Evolutionary conservation across 1,140 invertebrate genomes (phyloP), one percentile per base, ranked within the genome.

Genomic region (Papilio dardanus): DNA sequence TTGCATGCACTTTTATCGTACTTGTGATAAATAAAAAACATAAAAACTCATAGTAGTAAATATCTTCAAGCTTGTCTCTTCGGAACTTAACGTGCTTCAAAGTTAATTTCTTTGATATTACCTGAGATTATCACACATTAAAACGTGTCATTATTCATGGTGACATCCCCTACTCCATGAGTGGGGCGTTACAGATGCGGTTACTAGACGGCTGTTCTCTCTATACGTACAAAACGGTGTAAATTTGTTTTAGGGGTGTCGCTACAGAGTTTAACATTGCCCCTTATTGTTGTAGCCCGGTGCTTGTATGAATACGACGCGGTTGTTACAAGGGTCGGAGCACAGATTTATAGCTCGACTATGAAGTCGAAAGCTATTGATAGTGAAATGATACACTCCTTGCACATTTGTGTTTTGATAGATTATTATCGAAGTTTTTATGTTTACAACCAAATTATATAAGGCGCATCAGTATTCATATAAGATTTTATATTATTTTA

Each of bases 201-300:
- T 69, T 54, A 76, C 42, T 67, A 16, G 74, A 76, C 78, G 78
- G 69, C 24, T 81, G 81, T 73, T 78, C 76, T 78, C 82, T 86
- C 86, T 87, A 88, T 86, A 82, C 82, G 78, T 67, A 76, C 79
- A 77, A 73, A 79, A 76, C 78, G 77, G 31, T 71, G 81, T 79
- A 80, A 81, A 88, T 88, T 88, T 87, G 86, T 87, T 87, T 86
- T 83, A 82, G 85, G 86, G 88, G 79, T 81, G 81, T 75, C 75
- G 79, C 77, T 85, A 83, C 46, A 19, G 86, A 82, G 78, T 82
- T 76, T 77, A 77, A 81, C 81, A 82, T 79, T 75, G 75, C 42
- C 46, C 71, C 31, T 69, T 71, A 84, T 83, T 86, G 83, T 87
- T 7, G n/a, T 33, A 54, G 76, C 30, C 69, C 68, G 68, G 68